Conservation (phyloP, 2,113 vertebrate genomes). For the Prionailurus viverrinus region DNA sequence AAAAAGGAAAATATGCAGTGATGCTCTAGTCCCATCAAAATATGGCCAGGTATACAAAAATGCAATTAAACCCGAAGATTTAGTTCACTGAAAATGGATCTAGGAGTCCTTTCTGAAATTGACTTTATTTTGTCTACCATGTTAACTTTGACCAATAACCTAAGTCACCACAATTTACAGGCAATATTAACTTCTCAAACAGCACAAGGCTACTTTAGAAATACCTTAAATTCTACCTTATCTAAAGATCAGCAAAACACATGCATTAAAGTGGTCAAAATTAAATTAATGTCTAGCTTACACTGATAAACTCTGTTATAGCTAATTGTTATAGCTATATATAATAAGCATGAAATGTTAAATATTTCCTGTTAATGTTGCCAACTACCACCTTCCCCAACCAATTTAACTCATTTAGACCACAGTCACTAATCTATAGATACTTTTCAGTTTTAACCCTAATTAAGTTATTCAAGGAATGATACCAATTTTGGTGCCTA, state of each 20-base stretch:
- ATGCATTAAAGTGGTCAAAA: not conserved
- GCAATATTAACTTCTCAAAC: conserved; percentile 3
- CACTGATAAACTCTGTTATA: not conserved
- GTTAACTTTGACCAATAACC: not conserved
- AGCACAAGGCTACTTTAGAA: conserved; percentile 1
- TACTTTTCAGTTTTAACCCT: not conserved
- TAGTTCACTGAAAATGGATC: not conserved
- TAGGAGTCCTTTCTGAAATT: conserved; percentile 14
- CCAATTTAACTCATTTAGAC: conserved; percentile 11
- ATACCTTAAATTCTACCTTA: not conserved
- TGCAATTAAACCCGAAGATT: not conserved
- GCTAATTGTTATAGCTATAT: not conserved
- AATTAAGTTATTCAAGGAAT: conserved; percentile 39
- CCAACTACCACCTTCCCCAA: not conserved
- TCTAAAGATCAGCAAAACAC: not conserved
- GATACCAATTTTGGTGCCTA: not conserved
- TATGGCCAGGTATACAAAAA: not conserved
- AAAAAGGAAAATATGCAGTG: not conserved
- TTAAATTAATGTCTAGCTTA: not conserved
- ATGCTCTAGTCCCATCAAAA: not conserved
- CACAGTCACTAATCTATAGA: not conserved
- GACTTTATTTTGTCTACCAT: conserved; percentile 24
- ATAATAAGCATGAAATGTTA: conserved; percentile 9
- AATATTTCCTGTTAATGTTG: not conserved
- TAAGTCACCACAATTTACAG: not conserved